Evolutionary conservation across 2,888 invertebrate genomes (phyloP), one percentile per base, ranked within the genome.

Genomic region (Nemapogon koenigi): DNA sequence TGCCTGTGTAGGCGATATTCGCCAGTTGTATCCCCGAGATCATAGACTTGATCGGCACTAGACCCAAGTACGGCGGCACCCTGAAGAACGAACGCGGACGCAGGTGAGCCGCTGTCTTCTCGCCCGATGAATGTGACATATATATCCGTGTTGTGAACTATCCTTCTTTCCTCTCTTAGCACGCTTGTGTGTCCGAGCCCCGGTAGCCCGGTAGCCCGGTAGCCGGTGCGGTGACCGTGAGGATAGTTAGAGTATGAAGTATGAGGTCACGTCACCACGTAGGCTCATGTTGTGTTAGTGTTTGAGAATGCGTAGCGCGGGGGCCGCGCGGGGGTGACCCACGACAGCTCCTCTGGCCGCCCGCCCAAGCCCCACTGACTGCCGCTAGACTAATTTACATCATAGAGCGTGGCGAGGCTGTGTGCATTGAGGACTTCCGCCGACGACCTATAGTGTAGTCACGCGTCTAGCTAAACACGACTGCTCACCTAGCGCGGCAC

Each of bases 1-100:
- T 78, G 76, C 73, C 80, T 78, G 79, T 81, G 81, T 82, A 97
- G 97, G 98, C 98, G 87, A 97, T 98, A 90, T 99, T 99, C 92
- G 98, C 98, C 87, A 97, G 96, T 90, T 97, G 97, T 90, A 97
- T 99, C 85, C 98, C 98, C 83, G 98, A 99, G 91, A 98, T 99
- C 85, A 97, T 97, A 86, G 98, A 99, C 89, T 94, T 99, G 89
- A 94, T 99, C 87, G 97, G 98, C 84, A 95, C 95, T 87, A 93
- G 97, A 86, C 96, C 97, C 86, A 97, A 98, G 88, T 99, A 99
- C 87, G 97, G 97, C 84, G 98, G 98, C 83, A 94, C 97, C 82
- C 94, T 96, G 90, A 97, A 98, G 91, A 97, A 97, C 87, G 98
- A 98, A 88, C 93, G 95, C 86, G 97, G 98, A 86, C 93, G 98